phyloP scores from a whole-genome alignment of 2,113 vertebrate species.

The Hepsetus odoe region DNA sequence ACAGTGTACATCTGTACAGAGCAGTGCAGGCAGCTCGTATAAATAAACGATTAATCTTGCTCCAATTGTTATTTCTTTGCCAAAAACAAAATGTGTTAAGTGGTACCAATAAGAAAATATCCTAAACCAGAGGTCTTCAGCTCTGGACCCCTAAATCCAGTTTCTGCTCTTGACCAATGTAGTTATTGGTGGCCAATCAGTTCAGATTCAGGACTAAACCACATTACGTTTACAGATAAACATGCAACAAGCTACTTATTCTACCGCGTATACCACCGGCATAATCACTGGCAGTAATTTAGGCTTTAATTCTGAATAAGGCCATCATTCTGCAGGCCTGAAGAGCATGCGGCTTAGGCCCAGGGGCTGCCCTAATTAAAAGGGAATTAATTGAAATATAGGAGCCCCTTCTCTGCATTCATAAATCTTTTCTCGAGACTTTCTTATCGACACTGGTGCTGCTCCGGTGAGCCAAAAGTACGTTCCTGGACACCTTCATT shows the following conservation, averaged over 20 bases:
- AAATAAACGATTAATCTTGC: no score
- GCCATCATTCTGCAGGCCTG: conserved; percentile 13
- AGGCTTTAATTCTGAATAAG: conserved; percentile 4
- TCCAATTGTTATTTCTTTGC: no score
- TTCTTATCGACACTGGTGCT: conserved; percentile 46
- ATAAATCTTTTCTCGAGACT: conserved; percentile 44
- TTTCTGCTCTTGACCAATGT: no score
- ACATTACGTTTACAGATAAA: background rate
- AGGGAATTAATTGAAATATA: conserved; percentile 31
- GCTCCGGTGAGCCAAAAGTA: conserved; percentile 33
- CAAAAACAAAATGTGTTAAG: no score
- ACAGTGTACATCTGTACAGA: no score
- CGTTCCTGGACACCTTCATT: conserved; percentile 40
- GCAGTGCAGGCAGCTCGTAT: no score
- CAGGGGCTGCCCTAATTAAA: conserved; percentile 40
- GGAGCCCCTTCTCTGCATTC: conserved; percentile 28
- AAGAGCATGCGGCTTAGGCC: conserved; percentile 16
- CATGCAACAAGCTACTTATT: background rate
- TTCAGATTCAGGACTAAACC: no score
- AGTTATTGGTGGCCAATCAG: no score
- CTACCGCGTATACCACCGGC: background rate
- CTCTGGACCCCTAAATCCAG: no score
- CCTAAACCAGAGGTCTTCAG: background rate
- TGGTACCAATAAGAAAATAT: no score
- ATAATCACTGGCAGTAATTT: background rate